Percentiles rank a stretch among this genome's conserved stretches.
These are phyloP conservation scores for Sceloporus undulatus DNA, from an alignment of 2,113 vertebrate genomes.

Conservation along the genomic window DNA sequence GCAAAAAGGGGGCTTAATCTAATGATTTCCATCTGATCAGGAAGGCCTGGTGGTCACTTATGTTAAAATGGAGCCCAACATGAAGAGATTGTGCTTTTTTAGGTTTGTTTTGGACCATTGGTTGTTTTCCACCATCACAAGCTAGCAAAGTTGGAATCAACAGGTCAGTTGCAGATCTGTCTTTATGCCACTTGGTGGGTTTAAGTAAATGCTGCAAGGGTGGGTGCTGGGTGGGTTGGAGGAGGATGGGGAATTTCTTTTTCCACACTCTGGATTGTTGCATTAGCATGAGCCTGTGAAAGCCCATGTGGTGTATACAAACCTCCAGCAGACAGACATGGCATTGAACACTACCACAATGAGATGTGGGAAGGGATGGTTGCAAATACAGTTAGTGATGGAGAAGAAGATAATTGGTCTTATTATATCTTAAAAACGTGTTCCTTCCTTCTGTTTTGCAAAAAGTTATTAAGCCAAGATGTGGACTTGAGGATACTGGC, in stretches of 20 bases:
- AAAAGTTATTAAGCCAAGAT: constrained; percentile 21
- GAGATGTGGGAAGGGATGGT: constrained; percentile 71
- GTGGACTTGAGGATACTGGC: constrained; percentile 34
- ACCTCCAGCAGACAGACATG: constrained; percentile 70
- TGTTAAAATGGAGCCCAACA: constrained; percentile 72
- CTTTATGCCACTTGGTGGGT: constrained; percentile 73
- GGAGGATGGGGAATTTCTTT: constrained; percentile 73
- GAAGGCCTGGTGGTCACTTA: constrained; percentile 77
- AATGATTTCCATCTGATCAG: constrained; percentile 83
- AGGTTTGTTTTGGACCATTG: constrained; percentile 76
- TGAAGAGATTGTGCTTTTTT: constrained; percentile 71
- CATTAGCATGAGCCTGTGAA: constrained; percentile 79
- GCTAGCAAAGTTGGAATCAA: constrained; percentile 74
- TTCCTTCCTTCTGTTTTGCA: constrained; percentile 37
- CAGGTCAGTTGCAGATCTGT: constrained; percentile 79
- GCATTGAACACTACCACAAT: constrained; percentile 79
- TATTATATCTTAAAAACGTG: constrained; percentile 16
- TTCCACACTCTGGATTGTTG: constrained; percentile 79
- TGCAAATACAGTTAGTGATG: constrained; percentile 70
- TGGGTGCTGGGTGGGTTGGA: constrained; percentile 63
- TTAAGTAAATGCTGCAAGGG: constrained; percentile 78
- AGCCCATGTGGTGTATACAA: constrained; percentile 75
- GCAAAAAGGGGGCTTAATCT: constrained; percentile 81
- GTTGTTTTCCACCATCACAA: constrained; percentile 76
- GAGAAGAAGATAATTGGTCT: constrained; percentile 70